Base-by-base conservation (phyloP, 2,888 invertebrate genomes). In the Aspidiotus destructor region DNA sequence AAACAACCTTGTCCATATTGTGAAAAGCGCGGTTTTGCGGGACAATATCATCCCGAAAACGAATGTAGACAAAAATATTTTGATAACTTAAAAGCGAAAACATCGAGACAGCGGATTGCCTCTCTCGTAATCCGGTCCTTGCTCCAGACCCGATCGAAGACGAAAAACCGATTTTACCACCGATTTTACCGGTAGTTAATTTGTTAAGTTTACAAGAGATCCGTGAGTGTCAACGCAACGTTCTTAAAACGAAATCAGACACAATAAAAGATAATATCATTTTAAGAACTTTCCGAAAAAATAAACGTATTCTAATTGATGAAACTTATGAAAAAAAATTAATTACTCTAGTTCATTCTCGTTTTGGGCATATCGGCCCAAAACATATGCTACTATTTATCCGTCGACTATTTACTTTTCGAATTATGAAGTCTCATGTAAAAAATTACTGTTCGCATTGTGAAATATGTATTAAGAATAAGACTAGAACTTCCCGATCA, bases 61-160 rank as follows among this genome's bases (percentile, higher is more conserved):
- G 16, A 55, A 55, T 55, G 55, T 55, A 9, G 48, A 10, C 48
- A 48, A 11, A 48, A 48, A 48, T 48, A 48, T 48, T 48, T 48
- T 48, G 48, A 48, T 48, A 48, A 48, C 48, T 15, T 48, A 11
- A 10, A 48, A 48, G 28, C n/a, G 40, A 28, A 17, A 17, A 8
- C 8, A 16, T 16, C 17, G 7, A 11, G 40, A 72, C 73, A 69
- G 72, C 72, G 11, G 72, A 73, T 68, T 70, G 70, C 52, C 57
- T 72, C 7, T 71, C 71, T 28, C 71, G 72, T 60, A 73, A 72
- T 55, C 71, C 72, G 10, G 72, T 72, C 15, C 68, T 73, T 40
- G 70, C 72, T 48, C 15, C 55, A 10, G 16, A n/a, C n/a, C n/a
- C n/a, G n/a, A n/a, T n/a, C n/a, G n/a, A n/a, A n/a, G n/a, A n/a